Percentiles rank a stretch among this genome's conserved stretches.
These are phyloP conservation scores for Chrysolina oricalcia DNA, from an alignment of 2,888 invertebrate genomes.

Conservation along the genomic window DNA sequence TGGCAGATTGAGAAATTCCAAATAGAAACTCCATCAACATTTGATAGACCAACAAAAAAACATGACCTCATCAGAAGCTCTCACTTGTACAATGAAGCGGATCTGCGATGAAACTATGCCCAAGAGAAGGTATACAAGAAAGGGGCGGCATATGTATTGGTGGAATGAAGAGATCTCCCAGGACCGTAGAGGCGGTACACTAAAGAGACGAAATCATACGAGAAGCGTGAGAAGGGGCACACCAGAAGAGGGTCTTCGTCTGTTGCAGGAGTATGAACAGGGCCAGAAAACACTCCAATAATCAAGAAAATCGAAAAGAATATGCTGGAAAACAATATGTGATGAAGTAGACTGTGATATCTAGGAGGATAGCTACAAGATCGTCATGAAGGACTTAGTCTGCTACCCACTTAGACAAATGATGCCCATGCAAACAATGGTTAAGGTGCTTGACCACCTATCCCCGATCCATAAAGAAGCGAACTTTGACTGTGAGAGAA, in stretches of 20 bases:
- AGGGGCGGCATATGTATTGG: not conserved
- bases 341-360: constrained; percentile 33
- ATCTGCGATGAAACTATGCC: not conserved
- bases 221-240: constrained; percentile 14
- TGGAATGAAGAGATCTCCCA: constrained; percentile 18
- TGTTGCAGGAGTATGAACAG: constrained; percentile 29
- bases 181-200: not conserved
- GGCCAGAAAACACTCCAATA: constrained; percentile 14
- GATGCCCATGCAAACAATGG: constrained; percentile 21
- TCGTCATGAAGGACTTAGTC: constrained; percentile 35
- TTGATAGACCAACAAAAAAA: not conserved
- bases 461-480: constrained; percentile 31
- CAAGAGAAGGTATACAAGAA: not conserved
- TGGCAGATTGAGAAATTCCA: not conserved
- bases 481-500: constrained; percentile 25
- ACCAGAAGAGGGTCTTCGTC: constrained; percentile 24
- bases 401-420: constrained; percentile 33
- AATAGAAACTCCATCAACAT: not conserved
- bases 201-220: constrained; percentile 28
- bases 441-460: constrained; percentile 20
- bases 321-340: constrained; percentile 33
- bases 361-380: constrained; percentile 44
- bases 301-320: constrained; percentile 37
- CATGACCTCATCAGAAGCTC: not conserved
- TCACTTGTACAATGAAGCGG: not conserved